phyloP scores from a whole-genome alignment of 2,888 invertebrate genomes.

The Himalopsyche kuldschensis region DNA sequence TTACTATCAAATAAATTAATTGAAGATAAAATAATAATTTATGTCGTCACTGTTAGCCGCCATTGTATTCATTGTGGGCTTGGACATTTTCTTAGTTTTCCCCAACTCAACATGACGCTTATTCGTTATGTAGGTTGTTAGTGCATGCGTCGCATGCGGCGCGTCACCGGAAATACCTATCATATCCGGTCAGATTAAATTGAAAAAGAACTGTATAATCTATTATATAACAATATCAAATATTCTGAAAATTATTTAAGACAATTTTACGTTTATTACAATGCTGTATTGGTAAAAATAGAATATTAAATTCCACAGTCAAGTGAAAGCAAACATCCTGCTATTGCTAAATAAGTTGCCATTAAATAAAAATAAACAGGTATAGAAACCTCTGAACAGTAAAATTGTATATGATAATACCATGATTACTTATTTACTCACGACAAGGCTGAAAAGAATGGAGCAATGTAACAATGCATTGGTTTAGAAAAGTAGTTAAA shows the following conservation, averaged over 20 bases:
- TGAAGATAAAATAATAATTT: neutral
- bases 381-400: neutral
- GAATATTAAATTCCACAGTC: neutral
- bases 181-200: neutral
- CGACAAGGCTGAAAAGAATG: too few species aligned
- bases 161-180: neutral
- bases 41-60: neutral
- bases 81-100: conserved; percentile 1
- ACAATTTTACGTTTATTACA: too few species aligned
- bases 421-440: too few species aligned
- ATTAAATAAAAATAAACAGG: neutral
- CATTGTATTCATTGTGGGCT: neutral
- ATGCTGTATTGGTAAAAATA: neutral
- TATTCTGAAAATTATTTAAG: too few species aligned
- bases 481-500: too few species aligned
- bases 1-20: neutral
- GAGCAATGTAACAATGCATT: too few species aligned
- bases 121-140: neutral
- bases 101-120: neutral
- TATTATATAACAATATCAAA: too few species aligned
- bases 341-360: neutral
- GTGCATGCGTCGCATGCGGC: neutral
- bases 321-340: neutral
- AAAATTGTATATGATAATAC: neutral
- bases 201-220: too few species aligned